phyloP scores from a whole-genome alignment of 2,113 vertebrate genomes.

The Phrynocephalus versicolor region DNA sequence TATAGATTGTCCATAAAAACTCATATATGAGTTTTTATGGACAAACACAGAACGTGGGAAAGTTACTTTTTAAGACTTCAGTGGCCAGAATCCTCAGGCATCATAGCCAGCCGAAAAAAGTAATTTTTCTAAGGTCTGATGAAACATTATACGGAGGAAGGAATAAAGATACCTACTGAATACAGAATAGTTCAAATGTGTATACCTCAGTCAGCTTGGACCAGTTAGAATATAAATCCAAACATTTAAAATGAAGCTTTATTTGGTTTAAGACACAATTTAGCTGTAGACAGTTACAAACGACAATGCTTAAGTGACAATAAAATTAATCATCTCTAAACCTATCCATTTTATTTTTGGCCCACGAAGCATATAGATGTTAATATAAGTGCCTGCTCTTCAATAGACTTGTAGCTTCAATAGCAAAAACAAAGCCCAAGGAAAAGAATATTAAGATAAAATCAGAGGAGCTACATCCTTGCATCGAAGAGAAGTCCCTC shows the following conservation, averaged over 20 bases:
- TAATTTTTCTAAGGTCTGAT: background rate
- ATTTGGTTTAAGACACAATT: constrained; percentile 68
- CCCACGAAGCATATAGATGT: constrained; percentile 29
- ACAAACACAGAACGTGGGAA: constrained; percentile 8
- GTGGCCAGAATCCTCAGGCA: background rate
- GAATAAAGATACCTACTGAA: constrained; percentile 67
- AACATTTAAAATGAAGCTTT: constrained; percentile 66
- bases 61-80: background rate
- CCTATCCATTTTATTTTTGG: constrained; percentile 38
- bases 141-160: constrained; percentile 37
- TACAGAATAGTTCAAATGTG: constrained; percentile 60
- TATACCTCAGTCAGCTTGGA: constrained; percentile 56
- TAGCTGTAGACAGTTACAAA: constrained; percentile 65
- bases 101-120: background rate
- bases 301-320: constrained; percentile 59
- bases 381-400: constrained; percentile 60
- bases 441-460: constrained; percentile 3
- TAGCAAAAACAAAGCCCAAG: constrained; percentile 29
- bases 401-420: constrained; percentile 52
- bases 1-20: too few relatives aligned
- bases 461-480: constrained; percentile 31
- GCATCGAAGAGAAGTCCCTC: constrained; percentile 48
- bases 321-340: constrained; percentile 58
- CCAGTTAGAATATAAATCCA: constrained; percentile 65
- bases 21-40: constrained; percentile 53